Evolutionary conservation across 2,797 vertebrate species (phyloP).

Genomic region (Miichthys miiuy): DNA sequence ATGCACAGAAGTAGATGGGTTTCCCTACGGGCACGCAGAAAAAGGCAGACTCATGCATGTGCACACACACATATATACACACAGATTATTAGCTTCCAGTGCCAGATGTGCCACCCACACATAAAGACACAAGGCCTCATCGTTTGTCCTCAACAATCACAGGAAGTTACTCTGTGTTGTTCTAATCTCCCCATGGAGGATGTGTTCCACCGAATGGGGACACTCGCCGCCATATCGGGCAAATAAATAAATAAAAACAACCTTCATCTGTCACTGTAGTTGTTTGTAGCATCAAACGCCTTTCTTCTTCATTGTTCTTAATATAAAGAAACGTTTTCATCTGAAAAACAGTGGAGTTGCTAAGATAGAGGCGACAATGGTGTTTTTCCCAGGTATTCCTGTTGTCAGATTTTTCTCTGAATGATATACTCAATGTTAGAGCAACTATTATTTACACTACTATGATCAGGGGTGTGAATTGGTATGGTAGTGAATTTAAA

Average conservation of each 20-base stretch:
- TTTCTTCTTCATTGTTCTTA: slow-evolving; percentile 9
- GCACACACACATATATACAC: too few species aligned
- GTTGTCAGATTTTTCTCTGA: neutral
- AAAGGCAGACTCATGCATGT: slow-evolving; percentile 39
- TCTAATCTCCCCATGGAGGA: slow-evolving; percentile 60
- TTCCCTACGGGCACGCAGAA: slow-evolving; percentile 29
- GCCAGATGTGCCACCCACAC: slow-evolving; percentile 82
- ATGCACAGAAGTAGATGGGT: slow-evolving; percentile 40
- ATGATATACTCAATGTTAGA: neutral
- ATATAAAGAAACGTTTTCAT: slow-evolving; percentile 19
- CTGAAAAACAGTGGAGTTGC: neutral
- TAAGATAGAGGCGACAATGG: neutral
- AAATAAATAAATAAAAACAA: slow-evolving; percentile 6
- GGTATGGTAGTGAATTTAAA: neutral
- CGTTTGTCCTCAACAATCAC: slow-evolving; percentile 75
- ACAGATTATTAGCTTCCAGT: slow-evolving; percentile 74
- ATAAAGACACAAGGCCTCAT: slow-evolving; percentile 57
- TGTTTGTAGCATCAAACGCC: neutral
- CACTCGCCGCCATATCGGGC: slow-evolving; percentile 13
- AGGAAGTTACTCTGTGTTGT: slow-evolving; percentile 62
- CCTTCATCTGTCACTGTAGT: slow-evolving; percentile 42
- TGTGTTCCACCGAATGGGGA: slow-evolving; percentile 53
- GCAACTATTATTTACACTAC: neutral
- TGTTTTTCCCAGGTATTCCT: too few species aligned
- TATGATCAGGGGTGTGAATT: neutral